These are phyloP conservation scores for Numenius arquata DNA, from an alignment of 2,113 vertebrate species.

Conservation along the genomic window DNA sequence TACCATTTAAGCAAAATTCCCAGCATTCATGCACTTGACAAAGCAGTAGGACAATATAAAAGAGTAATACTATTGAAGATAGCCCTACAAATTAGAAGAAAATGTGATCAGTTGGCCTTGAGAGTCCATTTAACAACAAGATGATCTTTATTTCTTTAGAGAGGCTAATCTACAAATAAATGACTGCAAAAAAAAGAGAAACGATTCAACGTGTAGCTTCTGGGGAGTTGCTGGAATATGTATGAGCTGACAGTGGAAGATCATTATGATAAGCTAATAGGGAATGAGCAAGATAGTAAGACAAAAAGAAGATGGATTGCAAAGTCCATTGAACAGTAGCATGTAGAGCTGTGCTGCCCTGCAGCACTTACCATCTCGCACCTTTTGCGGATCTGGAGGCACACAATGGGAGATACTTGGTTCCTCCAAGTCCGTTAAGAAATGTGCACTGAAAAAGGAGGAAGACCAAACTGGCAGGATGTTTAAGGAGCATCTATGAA, in stretches of 20 bases:
- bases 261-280: neutral
- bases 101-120: neutral
- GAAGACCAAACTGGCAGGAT: neutral
- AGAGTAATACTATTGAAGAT: neutral
- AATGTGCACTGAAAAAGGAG: neutral
- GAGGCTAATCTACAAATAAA: slow-evolving; percentile 43
- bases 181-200: neutral
- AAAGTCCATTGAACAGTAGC: neutral
- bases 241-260: neutral
- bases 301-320: neutral
- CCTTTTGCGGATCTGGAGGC: neutral
- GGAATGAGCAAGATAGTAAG: neutral
- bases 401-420: neutral
- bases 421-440: neutral
- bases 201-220: neutral
- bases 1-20: neutral
- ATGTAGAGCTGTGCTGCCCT: neutral
- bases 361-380: neutral
- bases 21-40: neutral
- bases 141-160: neutral
- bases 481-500: neutral
- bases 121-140: neutral
- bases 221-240: neutral
- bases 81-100: slow-evolving; percentile 12
- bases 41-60: slow-evolving; percentile 1